A percentile compares a stretch with the other conserved stretches of the same genome.
These are phyloP conservation scores for Poecile montanus DNA, from an alignment of 2,797 vertebrate species.

Conservation along the genomic window DNA sequence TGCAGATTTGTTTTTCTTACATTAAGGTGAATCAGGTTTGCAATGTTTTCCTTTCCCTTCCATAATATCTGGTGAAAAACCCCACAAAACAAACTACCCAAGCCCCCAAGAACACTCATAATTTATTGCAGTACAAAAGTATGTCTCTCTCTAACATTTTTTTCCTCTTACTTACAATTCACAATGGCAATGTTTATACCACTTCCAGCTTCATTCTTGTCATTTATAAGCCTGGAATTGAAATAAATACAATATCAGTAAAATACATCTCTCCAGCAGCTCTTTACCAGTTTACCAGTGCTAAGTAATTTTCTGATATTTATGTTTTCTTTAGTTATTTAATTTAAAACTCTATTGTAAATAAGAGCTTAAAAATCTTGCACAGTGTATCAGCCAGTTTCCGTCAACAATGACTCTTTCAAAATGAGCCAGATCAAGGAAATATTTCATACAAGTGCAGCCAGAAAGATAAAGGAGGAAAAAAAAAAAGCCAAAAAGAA, in stretches of 20 bases:
- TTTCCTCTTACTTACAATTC: conserved; percentile 67
- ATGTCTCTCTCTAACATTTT: not conserved
- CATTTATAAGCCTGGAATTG: conserved; percentile 73
- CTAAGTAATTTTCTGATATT: not conserved
- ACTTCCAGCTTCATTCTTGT: conserved; percentile 51
- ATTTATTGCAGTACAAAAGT: not conserved
- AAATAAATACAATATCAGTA: not conserved
- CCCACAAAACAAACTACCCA: not conserved
- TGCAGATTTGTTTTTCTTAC: not conserved
- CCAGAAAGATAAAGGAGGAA: not conserved
- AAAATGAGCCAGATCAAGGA: not conserved
- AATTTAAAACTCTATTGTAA: not conserved
- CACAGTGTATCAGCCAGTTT: not conserved
- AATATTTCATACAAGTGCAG: not conserved
- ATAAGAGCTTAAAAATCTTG: not conserved
- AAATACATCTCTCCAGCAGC: not conserved
- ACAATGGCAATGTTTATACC: conserved; percentile 79
- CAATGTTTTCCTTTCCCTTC: not conserved
- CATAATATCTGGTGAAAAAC: not conserved
- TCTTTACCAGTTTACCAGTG: not conserved
- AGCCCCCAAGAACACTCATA: not conserved
- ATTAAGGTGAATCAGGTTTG: not conserved
- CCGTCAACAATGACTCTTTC: not conserved
- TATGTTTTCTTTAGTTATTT: not conserved
- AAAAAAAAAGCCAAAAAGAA: not conserved